Percentiles rank a stretch among this genome's conserved stretches.
These are phyloP conservation scores for Pseudanteris insignis DNA, from an alignment of 2,888 invertebrate genomes.

Conservation along the genomic window DNA sequence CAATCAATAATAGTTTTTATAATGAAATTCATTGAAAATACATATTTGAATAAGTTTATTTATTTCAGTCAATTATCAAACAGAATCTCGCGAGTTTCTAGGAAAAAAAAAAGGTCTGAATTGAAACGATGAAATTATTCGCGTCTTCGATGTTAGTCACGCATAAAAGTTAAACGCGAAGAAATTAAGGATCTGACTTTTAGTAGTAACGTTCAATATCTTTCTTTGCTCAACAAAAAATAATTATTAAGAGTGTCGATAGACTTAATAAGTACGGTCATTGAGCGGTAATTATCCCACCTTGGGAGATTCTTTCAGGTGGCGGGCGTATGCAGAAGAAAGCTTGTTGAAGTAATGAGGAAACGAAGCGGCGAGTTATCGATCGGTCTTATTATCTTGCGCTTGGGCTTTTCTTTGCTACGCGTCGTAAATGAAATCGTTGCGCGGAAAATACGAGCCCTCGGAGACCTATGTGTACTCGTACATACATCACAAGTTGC, in stretches of 20 bases:
- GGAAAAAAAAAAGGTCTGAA: too few relatives aligned
- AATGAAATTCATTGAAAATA: too few relatives aligned
- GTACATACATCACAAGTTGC: constrained; percentile 26
- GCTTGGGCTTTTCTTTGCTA: constrained; percentile 37
- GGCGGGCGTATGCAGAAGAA: constrained; percentile 37
- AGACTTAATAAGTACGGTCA: constrained; percentile 32
- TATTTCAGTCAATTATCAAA: too few relatives aligned
- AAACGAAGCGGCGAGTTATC: constrained; percentile 43
- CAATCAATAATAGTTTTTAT: too few relatives aligned
- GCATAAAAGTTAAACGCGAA: too few relatives aligned
- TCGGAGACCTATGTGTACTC: constrained; percentile 34
- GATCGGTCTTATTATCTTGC: constrained; percentile 39
- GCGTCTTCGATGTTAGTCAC: too few relatives aligned
- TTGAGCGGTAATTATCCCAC: constrained; percentile 40
- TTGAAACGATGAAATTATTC: too few relatives aligned
- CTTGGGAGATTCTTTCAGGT: constrained; percentile 35
- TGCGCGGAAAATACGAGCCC: constrained; percentile 43
- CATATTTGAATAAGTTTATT: too few relatives aligned
- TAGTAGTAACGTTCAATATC: too few relatives aligned
- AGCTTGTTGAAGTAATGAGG: constrained; percentile 42
- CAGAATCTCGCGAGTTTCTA: too few relatives aligned
- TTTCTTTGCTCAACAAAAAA: constrained; percentile 8
- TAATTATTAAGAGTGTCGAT: constrained; percentile 29
- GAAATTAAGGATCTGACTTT: too few relatives aligned
- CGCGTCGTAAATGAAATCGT: constrained; percentile 42